Evolutionary conservation across 2,888 invertebrate species (phyloP), one percentile per base, ranked within the genome.

Genomic region (Leptinotarsa juncta): DNA sequence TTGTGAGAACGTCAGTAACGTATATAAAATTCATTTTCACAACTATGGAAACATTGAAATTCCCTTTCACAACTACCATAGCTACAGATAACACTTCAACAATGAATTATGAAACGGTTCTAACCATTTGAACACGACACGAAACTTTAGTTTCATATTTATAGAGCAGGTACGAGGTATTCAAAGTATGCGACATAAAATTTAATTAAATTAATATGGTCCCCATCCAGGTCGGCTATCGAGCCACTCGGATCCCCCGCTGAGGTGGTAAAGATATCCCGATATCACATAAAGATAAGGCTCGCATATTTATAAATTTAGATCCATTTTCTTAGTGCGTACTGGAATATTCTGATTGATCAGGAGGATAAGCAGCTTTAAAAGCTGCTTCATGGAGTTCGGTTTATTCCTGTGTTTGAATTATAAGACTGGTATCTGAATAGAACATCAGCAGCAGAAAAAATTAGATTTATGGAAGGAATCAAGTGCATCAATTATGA

Each of bases 191-290:
- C 86, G 84, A 86, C 86, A 85, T 86, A 86, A 86, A 86, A 86
- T 87, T 86, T 86, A 87, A 87, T 87, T 87, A 86, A 87, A 87
- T 86, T 86, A 87, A 86, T 87, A 86, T 83, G 83, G 83, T 80
- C 82, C 83, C 81, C 79, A 65, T 65, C 60, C 69, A 57, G 57
- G 73, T 65, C 80, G 80, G 79, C 79, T 77, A 78, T 80, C 76
- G 82, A 83, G 83, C 84, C 82, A 84, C 84, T 83, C 81, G 79
- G 83, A 81, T 81, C 78, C 78, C 83, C 85, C 82, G 85, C 84
- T 83, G 85, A 77, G 84, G 75, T 76, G 79, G 77, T 81, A 71
- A 79, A 80, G 83, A 81, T 82, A 81, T 82, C 80, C 78, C 79
- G 83, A 84, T 84, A 83, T 83, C 82, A 81, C 79, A 80, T 80